These are phyloP conservation scores for Laticauda laticaudata DNA, from an alignment of 2,113 vertebrate species.

Conservation along the genomic window DNA sequence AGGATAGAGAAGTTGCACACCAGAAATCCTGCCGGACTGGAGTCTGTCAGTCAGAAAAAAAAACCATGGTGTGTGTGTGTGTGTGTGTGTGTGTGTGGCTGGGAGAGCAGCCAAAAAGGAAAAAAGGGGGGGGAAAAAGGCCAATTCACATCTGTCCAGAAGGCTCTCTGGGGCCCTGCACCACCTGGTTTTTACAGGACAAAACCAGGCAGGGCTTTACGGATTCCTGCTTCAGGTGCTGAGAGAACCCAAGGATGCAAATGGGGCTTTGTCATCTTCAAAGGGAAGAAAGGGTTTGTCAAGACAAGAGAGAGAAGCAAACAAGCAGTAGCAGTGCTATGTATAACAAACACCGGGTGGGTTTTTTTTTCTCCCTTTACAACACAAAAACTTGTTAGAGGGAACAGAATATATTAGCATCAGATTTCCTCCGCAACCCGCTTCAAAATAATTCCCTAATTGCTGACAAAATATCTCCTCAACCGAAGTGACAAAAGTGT, in stretches of 20 bases:
- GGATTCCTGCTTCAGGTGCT: constrained; percentile 6
- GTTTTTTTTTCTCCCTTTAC: not conserved
- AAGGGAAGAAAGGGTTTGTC: not conserved
- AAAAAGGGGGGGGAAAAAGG: not conserved
- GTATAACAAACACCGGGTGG: not conserved
- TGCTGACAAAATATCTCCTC: not conserved
- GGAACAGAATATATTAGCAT: not conserved
- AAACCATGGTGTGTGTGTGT: too few relatives aligned
- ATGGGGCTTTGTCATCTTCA: not conserved
- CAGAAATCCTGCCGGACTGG: constrained; percentile 30
- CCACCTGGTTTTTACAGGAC: constrained; percentile 44
- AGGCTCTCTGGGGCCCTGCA: not conserved
- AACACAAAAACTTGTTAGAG: not conserved
- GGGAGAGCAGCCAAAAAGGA: not conserved
- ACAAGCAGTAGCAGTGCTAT: too few relatives aligned
- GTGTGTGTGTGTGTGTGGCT: not conserved
- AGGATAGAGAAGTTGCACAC: constrained; percentile 52
- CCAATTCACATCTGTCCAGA: not conserved
- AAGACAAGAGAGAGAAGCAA: not conserved
- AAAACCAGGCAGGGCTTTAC: not conserved
- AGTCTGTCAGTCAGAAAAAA: constrained; percentile 31
- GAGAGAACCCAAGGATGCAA: not conserved
- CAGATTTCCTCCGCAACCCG: not conserved
- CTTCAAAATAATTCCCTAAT: not conserved
- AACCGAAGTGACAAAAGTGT: not conserved